Percentiles rank a stretch among this genome's conserved stretches.
Evolutionary conservation across 2,113 vertebrate genomes (phyloP).

Genomic region (Heptranchias perlo): DNA sequence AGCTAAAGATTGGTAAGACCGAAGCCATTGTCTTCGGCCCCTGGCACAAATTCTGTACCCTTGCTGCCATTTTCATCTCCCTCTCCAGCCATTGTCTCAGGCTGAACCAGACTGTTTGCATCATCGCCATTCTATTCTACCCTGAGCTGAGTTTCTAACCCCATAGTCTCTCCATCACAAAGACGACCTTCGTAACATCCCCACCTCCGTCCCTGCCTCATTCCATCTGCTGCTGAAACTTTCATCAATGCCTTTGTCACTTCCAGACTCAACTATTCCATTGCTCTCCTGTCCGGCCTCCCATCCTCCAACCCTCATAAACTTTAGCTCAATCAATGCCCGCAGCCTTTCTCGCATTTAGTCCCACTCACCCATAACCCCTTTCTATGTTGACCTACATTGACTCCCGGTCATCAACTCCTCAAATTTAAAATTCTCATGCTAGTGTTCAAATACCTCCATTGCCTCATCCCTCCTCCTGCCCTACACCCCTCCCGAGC

Average conservation of each 20-base stretch:
- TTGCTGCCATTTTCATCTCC: not conserved
- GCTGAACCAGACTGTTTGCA: not conserved
- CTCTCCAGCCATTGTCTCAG: not conserved
- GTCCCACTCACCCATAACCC: not conserved
- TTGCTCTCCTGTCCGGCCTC: not conserved
- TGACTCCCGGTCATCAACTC: too few relatives aligned
- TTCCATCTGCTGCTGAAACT: too few relatives aligned
- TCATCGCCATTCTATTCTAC: not conserved
- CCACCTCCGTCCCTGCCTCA: too few relatives aligned
- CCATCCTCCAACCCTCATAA: not conserved
- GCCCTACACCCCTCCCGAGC: too few relatives aligned
- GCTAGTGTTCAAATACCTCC: too few relatives aligned
- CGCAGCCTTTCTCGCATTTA: not conserved
- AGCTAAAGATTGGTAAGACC: too few relatives aligned
- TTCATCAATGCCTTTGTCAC: not conserved
- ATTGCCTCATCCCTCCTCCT: too few relatives aligned
- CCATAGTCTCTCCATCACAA: not conserved
- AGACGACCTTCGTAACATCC: not conserved
- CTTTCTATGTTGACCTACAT: too few relatives aligned
- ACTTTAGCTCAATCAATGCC: not conserved
- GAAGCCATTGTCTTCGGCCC: not conserved
- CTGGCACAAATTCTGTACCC: not conserved
- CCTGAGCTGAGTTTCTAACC: not conserved
- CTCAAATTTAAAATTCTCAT: too few relatives aligned
- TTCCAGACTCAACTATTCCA: not conserved